phyloP scores from a whole-genome alignment of 2,113 vertebrate species.

The Agelaius phoeniceus region DNA sequence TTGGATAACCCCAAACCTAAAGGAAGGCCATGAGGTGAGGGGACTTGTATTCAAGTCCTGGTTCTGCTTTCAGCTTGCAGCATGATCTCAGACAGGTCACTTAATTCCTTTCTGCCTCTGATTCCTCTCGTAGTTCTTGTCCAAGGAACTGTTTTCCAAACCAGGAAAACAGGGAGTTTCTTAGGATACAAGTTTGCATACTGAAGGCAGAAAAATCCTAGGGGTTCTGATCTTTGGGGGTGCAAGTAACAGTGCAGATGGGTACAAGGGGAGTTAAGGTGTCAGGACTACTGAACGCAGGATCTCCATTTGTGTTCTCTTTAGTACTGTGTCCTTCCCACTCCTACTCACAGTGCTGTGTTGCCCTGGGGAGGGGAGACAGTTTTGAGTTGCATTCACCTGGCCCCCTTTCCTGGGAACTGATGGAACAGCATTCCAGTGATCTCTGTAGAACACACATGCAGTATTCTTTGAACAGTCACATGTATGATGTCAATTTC shows the following conservation, averaged over 20 bases:
- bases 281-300: background rate
- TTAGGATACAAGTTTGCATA: background rate
- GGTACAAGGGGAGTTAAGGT: background rate
- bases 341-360: fast-evolving
- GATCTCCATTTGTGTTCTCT: background rate
- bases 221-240: background rate
- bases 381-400: background rate
- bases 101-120: background rate
- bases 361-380: background rate
- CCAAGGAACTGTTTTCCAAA: background rate
- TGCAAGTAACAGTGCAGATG: background rate
- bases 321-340: background rate
- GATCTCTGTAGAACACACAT: background rate
- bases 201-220: background rate
- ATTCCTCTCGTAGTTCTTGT: background rate
- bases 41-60: background rate
- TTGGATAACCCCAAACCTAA: background rate
- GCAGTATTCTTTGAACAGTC: background rate
- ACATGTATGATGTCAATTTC: background rate
- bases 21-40: background rate
- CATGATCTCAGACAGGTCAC: background rate
- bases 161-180: background rate
- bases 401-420: background rate
- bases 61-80: background rate
- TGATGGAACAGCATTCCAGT: background rate